phyloP scores from a whole-genome alignment of 2,797 vertebrate genomes.

The Chloroceryle amazona region DNA sequence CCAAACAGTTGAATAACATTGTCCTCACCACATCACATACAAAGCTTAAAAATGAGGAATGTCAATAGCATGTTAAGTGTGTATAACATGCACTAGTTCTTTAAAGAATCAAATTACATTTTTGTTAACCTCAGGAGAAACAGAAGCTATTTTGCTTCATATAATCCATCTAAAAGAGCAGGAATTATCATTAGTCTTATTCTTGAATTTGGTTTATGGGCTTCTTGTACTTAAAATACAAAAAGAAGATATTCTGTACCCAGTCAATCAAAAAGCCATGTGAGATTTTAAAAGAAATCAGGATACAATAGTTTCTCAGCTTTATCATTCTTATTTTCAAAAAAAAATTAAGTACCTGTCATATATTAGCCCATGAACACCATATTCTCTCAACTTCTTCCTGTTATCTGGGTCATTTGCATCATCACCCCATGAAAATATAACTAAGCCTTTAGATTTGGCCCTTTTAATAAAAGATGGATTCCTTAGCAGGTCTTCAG shows the following conservation, averaged over 20 bases:
- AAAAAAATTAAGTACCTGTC: constrained; percentile 86
- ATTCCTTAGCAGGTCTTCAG: constrained; percentile 92
- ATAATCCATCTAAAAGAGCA: background rate
- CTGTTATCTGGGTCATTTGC: constrained; percentile 94
- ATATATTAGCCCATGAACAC: constrained; percentile 95
- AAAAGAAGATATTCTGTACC: background rate
- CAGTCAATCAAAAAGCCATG: background rate
- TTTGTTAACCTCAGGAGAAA: background rate
- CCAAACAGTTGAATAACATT: background rate
- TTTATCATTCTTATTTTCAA: background rate
- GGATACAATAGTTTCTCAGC: background rate
- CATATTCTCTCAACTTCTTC: constrained; percentile 88
- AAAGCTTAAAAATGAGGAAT: background rate
- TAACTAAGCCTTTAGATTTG: constrained; percentile 92
- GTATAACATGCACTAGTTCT: background rate
- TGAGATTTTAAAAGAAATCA: background rate
- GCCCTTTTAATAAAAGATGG: constrained; percentile 87
- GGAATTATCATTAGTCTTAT: background rate
- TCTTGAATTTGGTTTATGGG: background rate
- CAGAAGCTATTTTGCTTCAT: background rate
- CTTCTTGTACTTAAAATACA: background rate
- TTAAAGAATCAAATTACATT: background rate
- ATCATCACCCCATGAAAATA: constrained; percentile 97
- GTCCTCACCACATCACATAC: accelerated
- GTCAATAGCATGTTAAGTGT: background rate